Percentiles rank a stretch among this genome's conserved stretches.
phyloP scores from a whole-genome alignment of 2,797 vertebrate genomes.

The Phrynocephalus forsythii region DNA sequence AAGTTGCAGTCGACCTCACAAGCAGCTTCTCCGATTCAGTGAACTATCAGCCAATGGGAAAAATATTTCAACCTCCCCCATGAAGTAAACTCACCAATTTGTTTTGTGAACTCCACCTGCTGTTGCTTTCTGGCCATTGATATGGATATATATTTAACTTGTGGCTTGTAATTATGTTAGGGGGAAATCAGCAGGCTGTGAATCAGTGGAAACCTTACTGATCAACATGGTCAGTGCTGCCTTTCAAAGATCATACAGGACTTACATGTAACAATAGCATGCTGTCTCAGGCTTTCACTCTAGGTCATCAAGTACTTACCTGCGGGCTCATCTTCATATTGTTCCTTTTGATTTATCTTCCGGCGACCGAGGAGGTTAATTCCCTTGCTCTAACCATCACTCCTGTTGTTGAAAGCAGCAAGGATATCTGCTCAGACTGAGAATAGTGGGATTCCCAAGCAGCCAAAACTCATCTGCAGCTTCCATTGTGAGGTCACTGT shows the following conservation, averaged over 20 bases:
- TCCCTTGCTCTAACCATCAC: neutral
- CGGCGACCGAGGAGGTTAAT: too few species aligned
- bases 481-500: neutral
- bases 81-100: conserved; percentile 57
- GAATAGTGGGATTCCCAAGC: neutral
- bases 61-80: conserved; percentile 45
- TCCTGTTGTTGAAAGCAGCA: neutral
- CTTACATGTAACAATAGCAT: neutral
- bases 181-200: too few species aligned
- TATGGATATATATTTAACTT: neutral
- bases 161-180: neutral
- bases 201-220: neutral
- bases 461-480: neutral
- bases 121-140: neutral
- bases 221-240: neutral
- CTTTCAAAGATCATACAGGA: neutral
- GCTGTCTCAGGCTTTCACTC: neutral
- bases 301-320: neutral
- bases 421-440: neutral
- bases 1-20: too few species aligned
- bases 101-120: neutral
- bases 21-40: too few species aligned
- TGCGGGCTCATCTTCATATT: neutral
- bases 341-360: neutral
- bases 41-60: too few species aligned